A percentile compares a stretch with the other conserved stretches of the same genome.
Evolutionary conservation across 2,888 invertebrate species (phyloP).

Genomic region (Himalopsyche anomala): DNA sequence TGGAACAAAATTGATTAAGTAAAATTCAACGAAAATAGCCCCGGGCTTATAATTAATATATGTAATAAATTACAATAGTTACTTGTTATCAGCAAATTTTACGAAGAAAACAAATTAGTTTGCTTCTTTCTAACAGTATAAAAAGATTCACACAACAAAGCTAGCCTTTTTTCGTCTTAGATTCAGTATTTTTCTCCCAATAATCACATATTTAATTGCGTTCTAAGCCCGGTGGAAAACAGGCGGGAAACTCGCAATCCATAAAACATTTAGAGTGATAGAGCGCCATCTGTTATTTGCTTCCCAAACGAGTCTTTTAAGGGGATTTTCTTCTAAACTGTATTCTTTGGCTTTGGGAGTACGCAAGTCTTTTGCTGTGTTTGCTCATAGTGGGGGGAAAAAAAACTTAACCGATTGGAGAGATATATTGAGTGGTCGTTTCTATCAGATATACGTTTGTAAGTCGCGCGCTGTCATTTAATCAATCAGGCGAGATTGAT

Average conservation of each 20-base stretch:
- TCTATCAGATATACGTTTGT: slow-evolving; percentile 7
- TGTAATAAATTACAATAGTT: too few relatives aligned
- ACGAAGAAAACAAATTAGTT: too few relatives aligned
- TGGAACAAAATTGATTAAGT: too few relatives aligned
- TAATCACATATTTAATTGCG: too few relatives aligned
- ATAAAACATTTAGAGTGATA: slow-evolving; percentile 47
- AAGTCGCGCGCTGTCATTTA: not conserved
- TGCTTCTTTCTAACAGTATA: too few relatives aligned
- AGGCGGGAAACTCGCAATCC: not conserved
- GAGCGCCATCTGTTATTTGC: slow-evolving; percentile 63
- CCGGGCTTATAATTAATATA: too few relatives aligned
- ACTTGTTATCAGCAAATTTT: slow-evolving; percentile 25
- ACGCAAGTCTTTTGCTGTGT: slow-evolving; percentile 45
- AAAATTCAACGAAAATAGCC: too few relatives aligned
- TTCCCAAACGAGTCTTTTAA: slow-evolving; percentile 55
- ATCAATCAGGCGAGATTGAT: slow-evolving; percentile 27
- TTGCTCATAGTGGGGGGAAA: not conserved
- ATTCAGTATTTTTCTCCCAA: too few relatives aligned
- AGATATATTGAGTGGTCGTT: slow-evolving; percentile 39
- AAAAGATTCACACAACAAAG: too few relatives aligned
- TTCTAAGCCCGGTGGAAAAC: not conserved
- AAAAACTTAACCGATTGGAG: slow-evolving; percentile 51
- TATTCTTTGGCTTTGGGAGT: not conserved
- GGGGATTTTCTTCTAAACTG: slow-evolving; percentile 54
- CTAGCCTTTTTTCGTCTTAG: too few relatives aligned